These are phyloP conservation scores for Andrena minutula DNA, from an alignment of 2,888 invertebrate genomes.

Conservation along the genomic window DNA sequence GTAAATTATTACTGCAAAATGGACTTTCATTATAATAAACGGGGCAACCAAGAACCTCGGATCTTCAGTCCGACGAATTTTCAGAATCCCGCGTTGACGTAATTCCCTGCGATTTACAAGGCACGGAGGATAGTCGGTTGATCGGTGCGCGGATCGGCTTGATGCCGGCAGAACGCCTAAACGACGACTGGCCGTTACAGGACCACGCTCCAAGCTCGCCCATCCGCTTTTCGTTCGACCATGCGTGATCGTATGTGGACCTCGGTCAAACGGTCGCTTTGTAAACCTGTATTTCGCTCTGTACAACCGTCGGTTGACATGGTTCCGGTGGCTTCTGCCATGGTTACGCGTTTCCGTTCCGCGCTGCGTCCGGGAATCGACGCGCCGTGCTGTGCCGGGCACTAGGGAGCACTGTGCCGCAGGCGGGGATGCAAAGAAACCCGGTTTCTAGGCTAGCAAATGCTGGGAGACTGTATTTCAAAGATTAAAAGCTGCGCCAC, in stretches of 20 bases:
- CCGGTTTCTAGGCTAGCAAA: background rate
- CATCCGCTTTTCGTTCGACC: conserved; percentile 66
- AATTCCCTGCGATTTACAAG: conserved; percentile 24
- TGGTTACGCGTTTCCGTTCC: conserved; percentile 67
- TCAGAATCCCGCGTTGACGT: background rate
- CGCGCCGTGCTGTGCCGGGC: conserved; percentile 21
- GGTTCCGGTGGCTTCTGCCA: conserved; percentile 68
- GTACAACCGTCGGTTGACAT: conserved; percentile 59
- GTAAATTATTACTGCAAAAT: no score
- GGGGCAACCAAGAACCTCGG: no score
- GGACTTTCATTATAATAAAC: no score
- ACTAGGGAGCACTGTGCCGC: background rate
- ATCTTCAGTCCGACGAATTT: background rate
- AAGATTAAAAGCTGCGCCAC: background rate
- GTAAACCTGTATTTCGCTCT: conserved; percentile 74
- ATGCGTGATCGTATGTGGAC: conserved; percentile 72
- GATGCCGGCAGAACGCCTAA: conserved; percentile 42
- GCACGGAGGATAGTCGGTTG: conserved; percentile 32
- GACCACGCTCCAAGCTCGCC: conserved; percentile 49
- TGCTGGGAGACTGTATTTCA: no score
- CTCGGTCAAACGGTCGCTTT: conserved; percentile 77
- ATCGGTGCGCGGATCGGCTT: conserved; percentile 13
- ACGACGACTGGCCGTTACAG: conserved; percentile 43
- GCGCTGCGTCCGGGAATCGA: conserved; percentile 41
- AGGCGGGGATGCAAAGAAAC: conserved; percentile 24